A percentile compares a stretch with the other conserved stretches of the same genome.
Conservation (phyloP, 1,140 invertebrate species). For the Megalonaias nervosa region DNA sequence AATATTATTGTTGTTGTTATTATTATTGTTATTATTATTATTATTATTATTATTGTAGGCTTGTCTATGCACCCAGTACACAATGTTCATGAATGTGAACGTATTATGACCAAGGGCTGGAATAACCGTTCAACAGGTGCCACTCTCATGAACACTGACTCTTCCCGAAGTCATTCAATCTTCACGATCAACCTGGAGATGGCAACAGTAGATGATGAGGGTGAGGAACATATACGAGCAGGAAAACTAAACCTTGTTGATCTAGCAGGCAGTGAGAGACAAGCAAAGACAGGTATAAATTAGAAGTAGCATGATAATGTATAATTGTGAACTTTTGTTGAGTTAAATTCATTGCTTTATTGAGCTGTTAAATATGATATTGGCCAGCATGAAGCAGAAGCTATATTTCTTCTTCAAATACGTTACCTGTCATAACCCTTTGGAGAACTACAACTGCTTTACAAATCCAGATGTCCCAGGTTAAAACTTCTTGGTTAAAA, state of each 20-base stretch:
- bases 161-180: slow-evolving; percentile 88
- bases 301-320: too few species aligned
- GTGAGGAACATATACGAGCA: slow-evolving; percentile 76
- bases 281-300: slow-evolving; percentile 67
- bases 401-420: not conserved
- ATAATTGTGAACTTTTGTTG: too few species aligned
- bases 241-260: slow-evolving; percentile 82
- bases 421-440: too few species aligned
- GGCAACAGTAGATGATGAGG: slow-evolving; percentile 73
- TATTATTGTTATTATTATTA: not conserved
- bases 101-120: slow-evolving; percentile 83
- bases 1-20: not conserved
- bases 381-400: not conserved
- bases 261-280: slow-evolving; percentile 79
- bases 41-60: slow-evolving; percentile 65
- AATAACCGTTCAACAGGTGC: slow-evolving; percentile 83
- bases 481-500: too few species aligned
- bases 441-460: too few species aligned
- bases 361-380: too few species aligned
- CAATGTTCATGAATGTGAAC: slow-evolving; percentile 82
- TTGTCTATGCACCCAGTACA: slow-evolving; percentile 84
- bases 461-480: too few species aligned
- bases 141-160: slow-evolving; percentile 90
- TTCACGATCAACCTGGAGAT: slow-evolving; percentile 91
- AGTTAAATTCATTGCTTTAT: not conserved